Evolutionary conservation across 1,140 invertebrate genomes (phyloP).

Genomic region (Helicoverpa zea): DNA sequence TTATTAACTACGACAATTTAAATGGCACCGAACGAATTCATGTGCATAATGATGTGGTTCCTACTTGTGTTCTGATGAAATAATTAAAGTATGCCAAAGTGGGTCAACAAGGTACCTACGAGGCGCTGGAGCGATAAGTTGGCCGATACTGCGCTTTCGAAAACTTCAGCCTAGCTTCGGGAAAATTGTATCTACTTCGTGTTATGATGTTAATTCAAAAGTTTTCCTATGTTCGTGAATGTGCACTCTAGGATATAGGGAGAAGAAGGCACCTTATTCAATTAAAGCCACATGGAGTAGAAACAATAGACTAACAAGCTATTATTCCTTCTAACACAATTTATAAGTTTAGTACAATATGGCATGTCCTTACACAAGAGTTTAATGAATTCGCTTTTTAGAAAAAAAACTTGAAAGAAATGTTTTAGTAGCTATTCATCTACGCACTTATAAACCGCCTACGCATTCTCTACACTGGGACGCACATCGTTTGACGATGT

Average conservation of each 20-base stretch:
- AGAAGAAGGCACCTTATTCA: constrained; percentile 15
- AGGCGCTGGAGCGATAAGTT: constrained; percentile 51
- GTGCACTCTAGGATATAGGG: neutral
- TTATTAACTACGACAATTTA: no score
- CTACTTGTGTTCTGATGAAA: constrained; percentile 29
- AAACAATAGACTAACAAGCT: no score
- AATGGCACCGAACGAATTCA: no score
- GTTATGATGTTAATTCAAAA: constrained; percentile 34
- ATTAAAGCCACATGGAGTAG: neutral
- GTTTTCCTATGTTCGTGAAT: constrained; percentile 12
- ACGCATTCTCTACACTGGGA: no score
- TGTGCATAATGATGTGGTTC: neutral
- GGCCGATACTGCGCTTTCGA: constrained; percentile 53
- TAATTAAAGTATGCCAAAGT: constrained; percentile 51
- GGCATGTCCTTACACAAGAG: no score
- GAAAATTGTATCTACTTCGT: constrained; percentile 36
- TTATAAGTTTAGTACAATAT: neutral
- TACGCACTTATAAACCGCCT: neutral
- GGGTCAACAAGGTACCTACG: constrained; percentile 51
- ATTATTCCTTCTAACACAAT: no score
- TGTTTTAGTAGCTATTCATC: no score
- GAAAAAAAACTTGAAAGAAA: no score
- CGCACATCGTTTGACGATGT: neutral
- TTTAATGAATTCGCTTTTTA: no score
- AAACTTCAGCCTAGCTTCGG: constrained; percentile 37